Evolutionary conservation across 2,113 vertebrate species (phyloP).

Genomic region (Ammodytes marinus): DNA sequence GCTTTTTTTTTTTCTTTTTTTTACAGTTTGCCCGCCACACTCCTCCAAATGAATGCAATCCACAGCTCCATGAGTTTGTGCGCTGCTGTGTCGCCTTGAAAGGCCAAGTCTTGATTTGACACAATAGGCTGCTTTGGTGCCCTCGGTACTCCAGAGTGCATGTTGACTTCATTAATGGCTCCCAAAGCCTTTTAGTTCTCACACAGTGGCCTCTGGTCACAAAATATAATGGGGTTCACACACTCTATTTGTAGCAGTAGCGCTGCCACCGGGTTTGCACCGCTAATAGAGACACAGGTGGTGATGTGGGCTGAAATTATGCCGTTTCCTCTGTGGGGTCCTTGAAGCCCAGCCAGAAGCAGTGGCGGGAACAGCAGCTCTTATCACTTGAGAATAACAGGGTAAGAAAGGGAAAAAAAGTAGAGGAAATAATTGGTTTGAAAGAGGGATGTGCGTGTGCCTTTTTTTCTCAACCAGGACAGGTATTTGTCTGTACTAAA

Average conservation of each 20-base stretch:
- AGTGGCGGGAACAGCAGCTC: conserved; percentile 31
- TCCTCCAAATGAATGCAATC: conserved; percentile 37
- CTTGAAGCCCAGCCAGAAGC: conserved; percentile 44
- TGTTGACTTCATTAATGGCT: conserved; percentile 73
- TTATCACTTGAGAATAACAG: conserved; percentile 39
- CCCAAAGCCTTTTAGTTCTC: conserved; percentile 69
- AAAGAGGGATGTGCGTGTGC: conserved; percentile 56
- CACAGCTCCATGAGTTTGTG: conserved; percentile 31
- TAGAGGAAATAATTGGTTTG: conserved; percentile 75
- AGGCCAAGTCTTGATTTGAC: conserved; percentile 51
- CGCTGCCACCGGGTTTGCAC: conserved; percentile 45
- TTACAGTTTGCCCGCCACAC: conserved; percentile 24
- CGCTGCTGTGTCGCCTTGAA: conserved; percentile 49
- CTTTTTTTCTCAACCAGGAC: conserved; percentile 63
- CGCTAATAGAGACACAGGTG: conserved; percentile 71
- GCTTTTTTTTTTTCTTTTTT: conserved; percentile 21
- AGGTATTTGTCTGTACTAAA: conserved; percentile 78
- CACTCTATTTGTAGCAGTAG: conserved; percentile 18
- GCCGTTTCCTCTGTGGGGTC: conserved; percentile 55
- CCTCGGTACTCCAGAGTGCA: conserved; percentile 30
- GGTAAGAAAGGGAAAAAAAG: conserved; percentile 42
- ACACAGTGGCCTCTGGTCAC: conserved; percentile 63
- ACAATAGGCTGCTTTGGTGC: conserved; percentile 68
- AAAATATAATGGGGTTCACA: conserved; percentile 66
- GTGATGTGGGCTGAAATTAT: conserved; percentile 65